Evolutionary conservation across 2,113 vertebrate genomes (phyloP).

Genomic region (Tauraco erythrolophus): DNA sequence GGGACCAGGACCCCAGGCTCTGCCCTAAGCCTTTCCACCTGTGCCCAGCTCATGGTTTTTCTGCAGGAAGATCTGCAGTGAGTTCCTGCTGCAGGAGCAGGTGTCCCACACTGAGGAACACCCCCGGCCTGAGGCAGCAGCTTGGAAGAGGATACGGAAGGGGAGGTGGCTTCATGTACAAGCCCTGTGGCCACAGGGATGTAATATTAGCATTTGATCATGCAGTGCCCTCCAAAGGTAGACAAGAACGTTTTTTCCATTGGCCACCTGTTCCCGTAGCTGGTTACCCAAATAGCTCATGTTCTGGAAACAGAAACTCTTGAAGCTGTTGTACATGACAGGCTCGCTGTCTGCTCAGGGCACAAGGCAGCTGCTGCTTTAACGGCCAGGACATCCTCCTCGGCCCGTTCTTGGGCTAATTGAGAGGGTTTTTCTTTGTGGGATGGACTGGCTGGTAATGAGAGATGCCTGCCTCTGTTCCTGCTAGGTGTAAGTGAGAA

Average conservation of each 20-base stretch:
- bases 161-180: neutral
- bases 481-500: neutral
- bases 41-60: neutral
- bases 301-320: slow-evolving; percentile 4
- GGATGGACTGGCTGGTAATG: neutral
- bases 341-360: neutral
- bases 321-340: neutral
- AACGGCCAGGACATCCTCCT: neutral
- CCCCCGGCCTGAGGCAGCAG: neutral
- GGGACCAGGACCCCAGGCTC: neutral
- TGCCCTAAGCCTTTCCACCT: neutral
- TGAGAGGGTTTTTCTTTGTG: neutral
- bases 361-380: neutral
- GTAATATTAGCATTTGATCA: neutral
- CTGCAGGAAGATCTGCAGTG: neutral
- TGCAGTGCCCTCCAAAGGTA: neutral
- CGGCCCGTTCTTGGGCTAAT: neutral
- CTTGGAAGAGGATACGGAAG: neutral
- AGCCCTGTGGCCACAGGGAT: neutral
- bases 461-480: neutral
- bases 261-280: slow-evolving; percentile 24
- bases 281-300: neutral
- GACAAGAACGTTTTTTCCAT: neutral
- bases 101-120: neutral
- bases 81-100: neutral